Percentiles rank a stretch among this genome's conserved stretches.
These are phyloP conservation scores for Xylocampa areola DNA, from an alignment of 2,888 invertebrate genomes.

Conservation along the genomic window DNA sequence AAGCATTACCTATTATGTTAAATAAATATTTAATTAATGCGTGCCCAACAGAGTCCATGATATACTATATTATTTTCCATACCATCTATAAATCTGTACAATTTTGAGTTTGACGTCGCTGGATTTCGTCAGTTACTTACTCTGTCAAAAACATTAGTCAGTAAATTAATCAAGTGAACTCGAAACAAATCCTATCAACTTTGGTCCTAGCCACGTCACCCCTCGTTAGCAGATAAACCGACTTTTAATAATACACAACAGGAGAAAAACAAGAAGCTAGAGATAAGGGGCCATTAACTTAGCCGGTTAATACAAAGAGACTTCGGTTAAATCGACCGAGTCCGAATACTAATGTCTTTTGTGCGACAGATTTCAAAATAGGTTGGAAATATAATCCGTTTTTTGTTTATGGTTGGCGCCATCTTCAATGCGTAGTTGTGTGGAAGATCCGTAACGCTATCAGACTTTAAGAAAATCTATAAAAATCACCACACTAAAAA, in stretches of 20 bases:
- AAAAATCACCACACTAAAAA: too few species aligned
- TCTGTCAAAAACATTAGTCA: slow-evolving; percentile 59
- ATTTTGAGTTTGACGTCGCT: too few species aligned
- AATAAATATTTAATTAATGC: too few species aligned
- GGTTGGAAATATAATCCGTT: slow-evolving; percentile 34
- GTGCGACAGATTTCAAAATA: slow-evolving; percentile 52
- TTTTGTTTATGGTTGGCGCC: slow-evolving; percentile 26
- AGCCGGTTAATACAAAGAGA: slow-evolving; percentile 80
- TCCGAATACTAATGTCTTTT: slow-evolving; percentile 56
- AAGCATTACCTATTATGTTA: too few species aligned
- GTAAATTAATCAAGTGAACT: slow-evolving; percentile 63
- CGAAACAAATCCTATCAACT: slow-evolving; percentile 60
- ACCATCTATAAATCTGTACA: too few species aligned
- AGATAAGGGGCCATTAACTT: slow-evolving; percentile 85
- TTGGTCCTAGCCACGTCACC: slow-evolving; percentile 65
- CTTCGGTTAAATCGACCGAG: slow-evolving; percentile 76
- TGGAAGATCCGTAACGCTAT: too few species aligned
- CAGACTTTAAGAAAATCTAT: too few species aligned
- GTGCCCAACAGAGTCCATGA: too few species aligned
- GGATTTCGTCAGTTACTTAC: slow-evolving; percentile 30
- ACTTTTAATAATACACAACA: slow-evolving; percentile 80
- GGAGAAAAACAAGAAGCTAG: slow-evolving; percentile 76
- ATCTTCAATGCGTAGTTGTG: slow-evolving; percentile 1
- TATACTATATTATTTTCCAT: too few species aligned
- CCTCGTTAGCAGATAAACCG: slow-evolving; percentile 76